phyloP scores from a whole-genome alignment of 2,113 vertebrate genomes.

The Pelodiscus sinensis region DNA sequence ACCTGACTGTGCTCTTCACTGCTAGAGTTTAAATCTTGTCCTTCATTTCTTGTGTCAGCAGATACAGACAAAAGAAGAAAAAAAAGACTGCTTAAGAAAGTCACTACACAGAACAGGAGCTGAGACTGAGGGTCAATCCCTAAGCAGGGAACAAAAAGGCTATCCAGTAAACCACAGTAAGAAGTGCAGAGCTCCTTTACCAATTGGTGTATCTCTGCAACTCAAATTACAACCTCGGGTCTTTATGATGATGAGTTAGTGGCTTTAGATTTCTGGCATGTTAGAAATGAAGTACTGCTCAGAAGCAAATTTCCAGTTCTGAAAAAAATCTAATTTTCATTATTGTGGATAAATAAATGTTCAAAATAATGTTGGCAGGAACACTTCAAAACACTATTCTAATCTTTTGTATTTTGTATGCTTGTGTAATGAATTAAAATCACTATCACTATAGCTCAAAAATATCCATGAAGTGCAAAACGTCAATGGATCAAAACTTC shows the following conservation, averaged over 20 bases:
- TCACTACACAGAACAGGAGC: background rate
- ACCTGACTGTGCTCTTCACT: background rate
- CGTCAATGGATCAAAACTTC: background rate
- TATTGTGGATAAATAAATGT: background rate
- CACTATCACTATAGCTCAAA: background rate
- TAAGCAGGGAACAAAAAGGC: background rate
- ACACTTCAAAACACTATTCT: background rate
- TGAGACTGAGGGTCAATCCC: too few relatives aligned
- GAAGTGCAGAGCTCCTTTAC: background rate
- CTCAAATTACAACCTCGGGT: background rate
- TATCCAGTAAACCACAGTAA: background rate
- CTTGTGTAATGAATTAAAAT: background rate
- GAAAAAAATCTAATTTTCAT: constrained; percentile 28
- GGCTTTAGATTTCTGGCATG: background rate
- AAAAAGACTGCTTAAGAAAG: background rate
- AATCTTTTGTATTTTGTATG: background rate
- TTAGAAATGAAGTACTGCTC: background rate
- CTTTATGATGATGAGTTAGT: background rate
- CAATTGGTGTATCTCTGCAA: background rate
- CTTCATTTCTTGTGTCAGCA: background rate
- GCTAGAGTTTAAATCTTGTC: background rate
- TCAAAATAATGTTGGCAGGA: background rate
- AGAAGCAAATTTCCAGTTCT: constrained; percentile 21
- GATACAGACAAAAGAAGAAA: background rate
- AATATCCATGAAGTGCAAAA: background rate